Conservation (phyloP, 2,888 invertebrate species). For the Cyclophora punctaria region DNA sequence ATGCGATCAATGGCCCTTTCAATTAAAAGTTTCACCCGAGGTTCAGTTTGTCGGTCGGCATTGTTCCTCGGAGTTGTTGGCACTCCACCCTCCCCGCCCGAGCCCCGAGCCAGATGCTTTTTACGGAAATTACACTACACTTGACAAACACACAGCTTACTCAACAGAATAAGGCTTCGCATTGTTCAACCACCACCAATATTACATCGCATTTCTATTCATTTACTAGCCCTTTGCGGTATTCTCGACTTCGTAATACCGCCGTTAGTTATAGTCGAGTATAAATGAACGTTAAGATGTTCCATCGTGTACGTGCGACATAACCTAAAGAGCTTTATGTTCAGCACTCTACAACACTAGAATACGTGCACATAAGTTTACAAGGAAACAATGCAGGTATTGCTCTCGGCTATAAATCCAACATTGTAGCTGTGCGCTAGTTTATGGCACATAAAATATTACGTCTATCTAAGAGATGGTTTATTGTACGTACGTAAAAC, state of each 20-base stretch:
- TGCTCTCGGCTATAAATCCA: conserved; percentile 21
- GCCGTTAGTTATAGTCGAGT: too few species aligned
- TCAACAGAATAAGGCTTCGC: too few species aligned
- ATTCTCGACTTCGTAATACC: too few species aligned
- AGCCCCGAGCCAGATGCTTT: conserved; percentile 23
- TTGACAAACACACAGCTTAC: conserved; percentile 9
- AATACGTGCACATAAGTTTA: conserved; percentile 23
- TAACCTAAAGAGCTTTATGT: conserved; percentile 17
- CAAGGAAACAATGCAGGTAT: conserved; percentile 46
- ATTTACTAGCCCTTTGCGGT: too few species aligned
- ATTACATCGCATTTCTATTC: too few species aligned
- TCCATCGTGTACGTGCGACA: conserved; percentile 11
- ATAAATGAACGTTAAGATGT: too few species aligned
- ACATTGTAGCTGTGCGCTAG: conserved; percentile 17
- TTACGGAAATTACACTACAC: conserved; percentile 32
- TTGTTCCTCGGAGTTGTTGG: conserved; percentile 30
- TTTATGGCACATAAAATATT: conserved; percentile 57
- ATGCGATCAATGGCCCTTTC: conserved; percentile 53
- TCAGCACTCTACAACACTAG: conserved; percentile 13
- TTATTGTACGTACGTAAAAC: conserved; percentile 21
- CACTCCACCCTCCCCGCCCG: conserved; percentile 2
- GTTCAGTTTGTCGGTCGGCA: conserved; percentile 30
- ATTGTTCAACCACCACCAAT: too few species aligned
- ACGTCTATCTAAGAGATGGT: conserved; percentile 33
- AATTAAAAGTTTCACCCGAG: conserved; percentile 55